Evolutionary conservation across 2,888 invertebrate genomes (phyloP).

Genomic region (Atethmia centrago): DNA sequence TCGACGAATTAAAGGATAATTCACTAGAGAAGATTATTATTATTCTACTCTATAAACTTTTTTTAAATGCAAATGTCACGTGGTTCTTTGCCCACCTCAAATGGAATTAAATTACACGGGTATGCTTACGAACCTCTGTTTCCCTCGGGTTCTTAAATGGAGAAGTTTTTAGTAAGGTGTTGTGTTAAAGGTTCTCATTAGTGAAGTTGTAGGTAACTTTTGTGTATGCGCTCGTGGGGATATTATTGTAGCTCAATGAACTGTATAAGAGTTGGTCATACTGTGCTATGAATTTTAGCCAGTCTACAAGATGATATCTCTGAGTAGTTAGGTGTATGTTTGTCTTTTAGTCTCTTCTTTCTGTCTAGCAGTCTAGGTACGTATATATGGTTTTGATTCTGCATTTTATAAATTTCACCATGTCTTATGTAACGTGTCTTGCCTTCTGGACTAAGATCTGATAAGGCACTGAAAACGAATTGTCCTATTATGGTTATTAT

Average conservation of each 20-base stretch:
- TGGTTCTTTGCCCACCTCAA: slow-evolving; percentile 23
- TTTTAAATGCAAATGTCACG: slow-evolving; percentile 34
- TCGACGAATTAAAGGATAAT: slow-evolving; percentile 53
- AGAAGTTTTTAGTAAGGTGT: slow-evolving; percentile 55
- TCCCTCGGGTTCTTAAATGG: slow-evolving; percentile 48
- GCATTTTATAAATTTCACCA: background rate
- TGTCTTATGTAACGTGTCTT: background rate
- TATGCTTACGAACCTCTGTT: slow-evolving; percentile 47
- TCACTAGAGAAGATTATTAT: slow-evolving; percentile 38
- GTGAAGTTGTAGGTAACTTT: slow-evolving; percentile 38
- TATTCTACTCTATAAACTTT: slow-evolving; percentile 33
- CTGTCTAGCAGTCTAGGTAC: background rate
- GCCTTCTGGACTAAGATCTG: background rate
- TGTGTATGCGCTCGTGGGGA: slow-evolving; percentile 21
- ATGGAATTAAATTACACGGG: slow-evolving; percentile 52
- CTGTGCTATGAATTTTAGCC: background rate
- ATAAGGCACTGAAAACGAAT: background rate
- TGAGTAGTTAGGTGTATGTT: background rate
- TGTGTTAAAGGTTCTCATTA: slow-evolving; percentile 40
- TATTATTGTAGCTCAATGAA: slow-evolving; percentile 17
- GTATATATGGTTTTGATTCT: background rate
- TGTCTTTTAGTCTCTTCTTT: background rate
- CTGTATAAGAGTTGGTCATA: background rate
- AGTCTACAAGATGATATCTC: background rate
- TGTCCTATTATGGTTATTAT: background rate